Percentiles rank a stretch among this genome's conserved stretches.
phyloP scores from a whole-genome alignment of 53 echinoderm and acorn worm species.

The Patiria pectinifera region DNA sequence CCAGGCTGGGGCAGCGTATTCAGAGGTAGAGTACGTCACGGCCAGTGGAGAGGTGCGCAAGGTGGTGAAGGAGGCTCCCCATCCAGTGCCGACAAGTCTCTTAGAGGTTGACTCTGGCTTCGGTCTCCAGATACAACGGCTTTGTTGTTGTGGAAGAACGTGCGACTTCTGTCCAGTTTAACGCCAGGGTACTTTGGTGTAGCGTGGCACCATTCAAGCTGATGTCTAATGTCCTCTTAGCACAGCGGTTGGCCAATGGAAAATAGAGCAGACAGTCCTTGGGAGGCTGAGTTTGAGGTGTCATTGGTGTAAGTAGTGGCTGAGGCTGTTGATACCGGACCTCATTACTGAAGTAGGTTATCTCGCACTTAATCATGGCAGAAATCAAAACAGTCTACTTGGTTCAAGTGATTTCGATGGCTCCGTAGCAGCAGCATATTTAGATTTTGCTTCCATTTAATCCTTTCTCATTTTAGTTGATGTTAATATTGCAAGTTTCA shows the following conservation, averaged over 20 bases:
- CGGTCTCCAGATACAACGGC: too few species aligned
- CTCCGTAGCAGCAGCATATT: not conserved
- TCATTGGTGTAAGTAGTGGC: too few species aligned
- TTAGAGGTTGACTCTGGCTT: too few species aligned
- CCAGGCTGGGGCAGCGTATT: too few species aligned
- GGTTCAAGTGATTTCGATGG: slow-evolving; percentile 18
- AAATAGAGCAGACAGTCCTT: not conserved
- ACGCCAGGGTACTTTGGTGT: slow-evolving; percentile 42
- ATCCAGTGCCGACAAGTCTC: too few species aligned
- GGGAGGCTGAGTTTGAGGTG: too few species aligned
- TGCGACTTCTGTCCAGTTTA: not conserved
- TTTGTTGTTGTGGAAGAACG: not conserved
- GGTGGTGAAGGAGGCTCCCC: not conserved
- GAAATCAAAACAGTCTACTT: slow-evolving; percentile 20
- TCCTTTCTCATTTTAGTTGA: not conserved
- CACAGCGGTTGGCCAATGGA: slow-evolving; percentile 15
- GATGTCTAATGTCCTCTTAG: slow-evolving; percentile 14
- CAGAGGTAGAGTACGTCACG: not conserved
- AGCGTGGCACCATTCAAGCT: slow-evolving; percentile 10
- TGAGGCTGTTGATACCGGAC: not conserved
- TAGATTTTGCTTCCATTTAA: not conserved
- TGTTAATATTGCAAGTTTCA: too few species aligned
- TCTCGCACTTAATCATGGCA: slow-evolving; percentile 9
- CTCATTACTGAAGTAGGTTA: not conserved
- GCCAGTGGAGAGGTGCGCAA: not conserved